Evolutionary conservation across 2,888 invertebrate genomes (phyloP), one percentile per base, ranked within the genome.

Genomic region (Selenia dentaria): DNA sequence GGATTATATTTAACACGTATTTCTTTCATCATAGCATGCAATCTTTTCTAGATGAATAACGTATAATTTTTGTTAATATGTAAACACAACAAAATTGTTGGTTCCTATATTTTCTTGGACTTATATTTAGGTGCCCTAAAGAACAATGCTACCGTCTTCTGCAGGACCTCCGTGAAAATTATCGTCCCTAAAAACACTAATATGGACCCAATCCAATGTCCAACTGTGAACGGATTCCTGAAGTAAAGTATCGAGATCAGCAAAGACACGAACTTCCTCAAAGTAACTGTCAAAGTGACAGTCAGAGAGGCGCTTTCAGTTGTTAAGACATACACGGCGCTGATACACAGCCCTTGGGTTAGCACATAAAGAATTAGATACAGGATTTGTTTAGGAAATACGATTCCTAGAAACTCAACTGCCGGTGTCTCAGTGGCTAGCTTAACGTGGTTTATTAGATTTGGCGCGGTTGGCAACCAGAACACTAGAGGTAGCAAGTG

Each of bases 191-290:
- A 79, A 77, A 99, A 99, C 1, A 99, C 99, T 27, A 98, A 83
- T 1, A 93, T 66, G 0, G 99, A 97, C 2, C 99, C 99, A 26
- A 96, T 67, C 97, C 98, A 98, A 76, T 99, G 99, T 31, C 93
- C 93, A 0, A 93, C 5, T 0, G 98, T 99, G 74, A 99, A 99
- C 0, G 97, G 95, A 91, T 99, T 99, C 64, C 94, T 92, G 76
- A 99, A 99, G 81, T 98, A 98, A 34, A 97, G 65, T 60, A 99
- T 98, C 0, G 99, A 99, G 74, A 99, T 96, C n/a, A 99, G 81
- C 24, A 99, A 90, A 0, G 98, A 98, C 20, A 97, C 92, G 74
- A 99, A 99, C 85, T 99, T 99, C 35, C 99, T 92, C 40, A 99
- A 83, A 0, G 99, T 99, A 18, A 99, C 96, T 0, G 99, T 97